Evolutionary conservation across 2,113 vertebrate genomes (phyloP).

Genomic region (Petrocephalus microphthalmus): DNA sequence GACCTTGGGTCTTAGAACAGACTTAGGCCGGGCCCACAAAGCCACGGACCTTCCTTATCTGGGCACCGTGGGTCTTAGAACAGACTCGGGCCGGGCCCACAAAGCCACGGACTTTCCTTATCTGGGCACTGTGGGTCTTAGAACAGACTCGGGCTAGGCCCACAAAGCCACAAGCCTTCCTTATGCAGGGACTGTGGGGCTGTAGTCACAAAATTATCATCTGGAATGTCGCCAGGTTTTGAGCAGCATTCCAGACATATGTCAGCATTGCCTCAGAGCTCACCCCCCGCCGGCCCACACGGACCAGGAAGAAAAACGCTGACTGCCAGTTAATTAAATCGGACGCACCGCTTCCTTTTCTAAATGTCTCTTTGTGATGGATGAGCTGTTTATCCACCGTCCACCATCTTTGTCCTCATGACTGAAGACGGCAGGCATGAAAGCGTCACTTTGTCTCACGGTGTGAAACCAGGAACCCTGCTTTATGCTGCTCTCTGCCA

Average conservation of each 20-base stretch:
- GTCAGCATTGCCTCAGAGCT: neutral
- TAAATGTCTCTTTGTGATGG: neutral
- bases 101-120: too few species aligned
- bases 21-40: too few species aligned
- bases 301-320: neutral
- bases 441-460: neutral
- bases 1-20: too few species aligned
- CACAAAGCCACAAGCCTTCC: neutral
- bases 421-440: neutral
- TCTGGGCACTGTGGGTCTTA: too few species aligned
- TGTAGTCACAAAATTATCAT: neutral
- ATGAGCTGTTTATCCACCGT: neutral
- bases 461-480: neutral
- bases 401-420: neutral
- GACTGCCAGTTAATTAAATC: neutral
- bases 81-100: too few species aligned
- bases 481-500: neutral
- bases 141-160: neutral
- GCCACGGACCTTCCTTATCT: too few species aligned
- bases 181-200: neutral
- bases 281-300: neutral
- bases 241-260: neutral
- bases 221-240: neutral
- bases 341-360: neutral
- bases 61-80: too few species aligned